Evolutionary conservation across 2,797 vertebrate species (phyloP).

Genomic region (Valencia hispanica): DNA sequence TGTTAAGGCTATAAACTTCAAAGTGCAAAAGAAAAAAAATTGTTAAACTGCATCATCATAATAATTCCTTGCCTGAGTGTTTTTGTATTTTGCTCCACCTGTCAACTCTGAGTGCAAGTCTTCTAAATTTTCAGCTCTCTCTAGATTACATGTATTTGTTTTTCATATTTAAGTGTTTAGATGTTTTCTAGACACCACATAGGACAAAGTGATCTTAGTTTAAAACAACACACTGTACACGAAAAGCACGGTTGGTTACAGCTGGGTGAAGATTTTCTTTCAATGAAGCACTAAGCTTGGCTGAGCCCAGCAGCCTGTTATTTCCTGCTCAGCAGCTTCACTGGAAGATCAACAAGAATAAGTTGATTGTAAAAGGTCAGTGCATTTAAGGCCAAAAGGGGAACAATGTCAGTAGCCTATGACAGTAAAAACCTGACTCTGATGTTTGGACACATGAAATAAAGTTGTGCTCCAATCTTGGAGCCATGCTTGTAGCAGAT

Average conservation of each 20-base stretch:
- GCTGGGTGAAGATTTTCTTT: slow-evolving; percentile 32
- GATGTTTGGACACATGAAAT: slow-evolving; percentile 37
- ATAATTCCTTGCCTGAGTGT: not conserved
- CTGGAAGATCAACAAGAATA: slow-evolving; percentile 53
- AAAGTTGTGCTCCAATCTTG: slow-evolving; percentile 19
- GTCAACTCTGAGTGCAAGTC: not conserved
- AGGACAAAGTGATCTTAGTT: slow-evolving; percentile 9
- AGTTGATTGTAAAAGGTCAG: slow-evolving; percentile 61
- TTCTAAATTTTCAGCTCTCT: not conserved
- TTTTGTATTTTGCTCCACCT: not conserved
- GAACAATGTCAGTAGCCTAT: slow-evolving; percentile 36
- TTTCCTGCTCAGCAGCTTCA: slow-evolving; percentile 52
- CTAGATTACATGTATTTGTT: not conserved
- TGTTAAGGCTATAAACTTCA: not conserved
- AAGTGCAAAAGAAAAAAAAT: not conserved
- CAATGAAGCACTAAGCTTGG: slow-evolving; percentile 20
- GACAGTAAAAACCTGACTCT: slow-evolving; percentile 35
- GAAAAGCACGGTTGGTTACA: slow-evolving; percentile 22
- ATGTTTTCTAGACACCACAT: not conserved
- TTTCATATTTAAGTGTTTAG: not conserved
- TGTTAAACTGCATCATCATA: slow-evolving; percentile 1
- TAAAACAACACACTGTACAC: not conserved
- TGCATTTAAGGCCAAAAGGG: slow-evolving; percentile 39
- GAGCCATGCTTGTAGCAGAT: slow-evolving; percentile 14
- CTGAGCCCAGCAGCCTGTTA: slow-evolving; percentile 27